Evolutionary conservation across 2,113 vertebrate species (phyloP), one percentile per base, ranked within the genome.

Genomic region (Muntiacus muntjak): DNA sequence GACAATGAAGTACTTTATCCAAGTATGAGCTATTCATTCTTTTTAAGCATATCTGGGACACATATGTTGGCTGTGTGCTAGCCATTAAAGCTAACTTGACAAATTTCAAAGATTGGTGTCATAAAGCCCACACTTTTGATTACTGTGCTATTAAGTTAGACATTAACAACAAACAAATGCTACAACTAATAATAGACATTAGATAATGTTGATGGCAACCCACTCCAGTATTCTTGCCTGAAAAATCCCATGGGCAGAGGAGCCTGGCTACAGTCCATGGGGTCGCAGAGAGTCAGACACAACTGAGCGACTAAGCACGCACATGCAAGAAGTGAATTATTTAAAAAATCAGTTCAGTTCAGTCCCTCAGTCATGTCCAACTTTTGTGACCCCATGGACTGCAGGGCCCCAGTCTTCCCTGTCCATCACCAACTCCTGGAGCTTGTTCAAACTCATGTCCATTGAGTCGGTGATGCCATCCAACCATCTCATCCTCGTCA

Each of bases 281-380:
- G 19, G 9, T 71, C n/a, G 4, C n/a, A 71, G 17, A 67, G 33
- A 40, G 67, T 71, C 1, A 2, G n/a, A 71, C n/a, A 36, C 21
- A 2, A 40, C 1, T 71, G 19, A 36, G 19, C 0, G 4, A 25
- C 19, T 40, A 74, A 74, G 36, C n/a, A 74, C 0, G 0, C n/a
- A 74, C 21, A 23, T 40, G 19, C 36, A 74, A 36, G 5, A 83
- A 43, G 8, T 87, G 60, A 92, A 91, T 62, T 33, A 74, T 89
- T 92, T 94, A 6, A 60, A 55, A 95, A 62, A 85, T 84, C 64
- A 67, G 17, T 67, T 67, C 64, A 36, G 17, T 36, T 36, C 64
- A 67, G 33, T n/a, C 33, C 33, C 30, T n/a, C 33, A 10, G 33
- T 19, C 64, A 21, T n/a, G 33, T 67, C 33, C 33, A 19, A 67